Evolutionary conservation across 2,797 vertebrate species (phyloP).

Genomic region (Loriculus beryllinus): DNA sequence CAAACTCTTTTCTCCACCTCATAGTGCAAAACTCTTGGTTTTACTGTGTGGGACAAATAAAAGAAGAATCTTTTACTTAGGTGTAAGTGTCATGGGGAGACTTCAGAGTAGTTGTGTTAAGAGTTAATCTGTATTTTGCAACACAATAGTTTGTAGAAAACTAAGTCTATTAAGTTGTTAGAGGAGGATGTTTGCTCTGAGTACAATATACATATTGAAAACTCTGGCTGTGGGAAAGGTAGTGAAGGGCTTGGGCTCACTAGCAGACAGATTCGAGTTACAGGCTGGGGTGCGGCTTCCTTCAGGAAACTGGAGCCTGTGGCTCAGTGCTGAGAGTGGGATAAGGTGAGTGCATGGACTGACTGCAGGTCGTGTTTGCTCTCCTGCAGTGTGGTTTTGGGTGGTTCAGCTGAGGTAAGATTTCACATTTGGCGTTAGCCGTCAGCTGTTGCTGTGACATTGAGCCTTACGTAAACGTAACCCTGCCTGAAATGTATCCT

Average conservation of each 20-base stretch:
- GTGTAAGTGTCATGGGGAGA: neutral
- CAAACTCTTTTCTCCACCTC: neutral
- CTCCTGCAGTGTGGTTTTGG: neutral
- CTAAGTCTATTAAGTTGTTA: neutral
- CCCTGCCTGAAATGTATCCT: neutral
- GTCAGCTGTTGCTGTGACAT: neutral
- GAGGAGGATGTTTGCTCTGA: neutral
- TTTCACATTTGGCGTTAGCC: neutral
- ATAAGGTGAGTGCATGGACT: neutral
- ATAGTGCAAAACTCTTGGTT: neutral
- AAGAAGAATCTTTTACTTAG: neutral
- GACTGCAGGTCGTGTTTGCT: neutral
- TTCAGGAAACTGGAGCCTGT: neutral
- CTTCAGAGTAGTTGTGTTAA: neutral
- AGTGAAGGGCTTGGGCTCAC: neutral
- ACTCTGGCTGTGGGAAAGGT: neutral
- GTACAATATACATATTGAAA: neutral
- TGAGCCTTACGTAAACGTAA: neutral
- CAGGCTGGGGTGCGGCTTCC: neutral
- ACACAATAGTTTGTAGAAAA: neutral
- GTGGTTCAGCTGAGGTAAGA: neutral
- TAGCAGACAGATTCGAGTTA: neutral
- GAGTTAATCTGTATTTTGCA: neutral
- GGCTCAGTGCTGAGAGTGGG: neutral
- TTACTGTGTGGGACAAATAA: neutral